phyloP scores from a whole-genome alignment of 2,797 vertebrate species.

The Chaetodon trifasciatus region DNA sequence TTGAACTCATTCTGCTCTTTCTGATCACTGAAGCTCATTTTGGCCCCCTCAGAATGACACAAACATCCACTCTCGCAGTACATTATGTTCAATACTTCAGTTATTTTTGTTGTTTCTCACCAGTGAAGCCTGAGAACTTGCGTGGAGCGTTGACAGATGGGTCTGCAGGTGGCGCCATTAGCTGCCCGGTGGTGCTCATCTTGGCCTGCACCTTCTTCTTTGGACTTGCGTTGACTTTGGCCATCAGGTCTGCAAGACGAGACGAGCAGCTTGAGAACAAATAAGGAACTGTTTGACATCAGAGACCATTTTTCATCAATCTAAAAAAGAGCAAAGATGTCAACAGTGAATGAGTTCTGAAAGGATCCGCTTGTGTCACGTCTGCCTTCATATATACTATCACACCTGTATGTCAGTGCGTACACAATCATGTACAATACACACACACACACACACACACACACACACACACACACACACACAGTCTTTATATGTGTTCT shows the following conservation, averaged over 20 bases:
- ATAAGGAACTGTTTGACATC: not conserved
- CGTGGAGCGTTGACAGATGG: constrained; percentile 88
- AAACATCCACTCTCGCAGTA: not conserved
- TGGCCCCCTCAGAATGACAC: not conserved
- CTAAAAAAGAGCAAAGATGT: not conserved
- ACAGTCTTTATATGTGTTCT: too few relatives aligned
- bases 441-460: too few relatives aligned
- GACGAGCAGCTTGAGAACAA: fast-evolving
- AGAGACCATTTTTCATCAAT: too few relatives aligned
- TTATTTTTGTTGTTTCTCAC: constrained; percentile 74
- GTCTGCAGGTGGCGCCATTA: constrained; percentile 82
- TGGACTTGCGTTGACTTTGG: constrained; percentile 89
- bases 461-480: too few relatives aligned
- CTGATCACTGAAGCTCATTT: not conserved
- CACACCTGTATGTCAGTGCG: too few relatives aligned
- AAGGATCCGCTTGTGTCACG: not conserved
- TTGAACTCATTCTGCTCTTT: not conserved
- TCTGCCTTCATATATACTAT: not conserved
- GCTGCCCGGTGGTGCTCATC: constrained; percentile 84
- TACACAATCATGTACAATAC: too few relatives aligned
- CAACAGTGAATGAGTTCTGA: not conserved
- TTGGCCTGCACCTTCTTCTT: constrained; percentile 97
- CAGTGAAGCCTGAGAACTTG: constrained; percentile 97
- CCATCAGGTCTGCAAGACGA: constrained; percentile 87
- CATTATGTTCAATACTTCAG: not conserved